Base-by-base conservation (phyloP, 1,140 invertebrate species). In the Drosophila sturtevanti region DNA sequence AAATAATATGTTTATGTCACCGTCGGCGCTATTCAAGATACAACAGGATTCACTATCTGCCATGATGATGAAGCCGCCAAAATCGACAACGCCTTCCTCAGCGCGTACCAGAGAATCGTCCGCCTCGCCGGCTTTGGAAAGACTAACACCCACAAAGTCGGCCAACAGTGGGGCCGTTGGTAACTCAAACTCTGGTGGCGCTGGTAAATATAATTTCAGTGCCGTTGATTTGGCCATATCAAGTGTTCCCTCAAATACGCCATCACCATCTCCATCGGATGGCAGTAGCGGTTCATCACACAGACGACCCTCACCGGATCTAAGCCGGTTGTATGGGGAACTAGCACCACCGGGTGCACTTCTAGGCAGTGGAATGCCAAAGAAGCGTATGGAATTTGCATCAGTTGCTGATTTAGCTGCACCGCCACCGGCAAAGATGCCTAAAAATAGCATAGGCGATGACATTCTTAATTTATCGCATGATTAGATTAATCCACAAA, bases 1-100 rank as follows among this genome's bases (percentile, higher is more conserved):
- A 2, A 95, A 95, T 74, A 95, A 95, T 77, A 95, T 95, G 94
- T 95, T 95, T 54, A 92, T 95, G 72, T 94, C 92, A 41, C 93
- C 92, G 12, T 93, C 93, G 68, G 85, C 93, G 22, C 85, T 93
- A 65, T 93, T 93, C 68, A 93, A 92, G 62, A 87, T 92, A 1
- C 91, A 93, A 84, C 93, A 93, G 75, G 93, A 93, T 64, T 90
- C 93, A 0, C 71, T 93, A 5, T 93, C 93, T 24, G 91, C 93
- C 84, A 72, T 92, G 93, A 81, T 93, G 92, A 81, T 93, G 92
- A 78, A 93, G 84, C 85, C 93, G 61, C 87, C 92, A 18, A 87
- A 91, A 67, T 86, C 79, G 9, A 86, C 87, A 14, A 81, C 81
- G 18, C 78, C 81, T 0, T 91, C 79, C 14, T 78, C 66, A 44